phyloP scores from a whole-genome alignment of 2,888 invertebrate genomes.

The Sepioteuthis lessoniana region DNA sequence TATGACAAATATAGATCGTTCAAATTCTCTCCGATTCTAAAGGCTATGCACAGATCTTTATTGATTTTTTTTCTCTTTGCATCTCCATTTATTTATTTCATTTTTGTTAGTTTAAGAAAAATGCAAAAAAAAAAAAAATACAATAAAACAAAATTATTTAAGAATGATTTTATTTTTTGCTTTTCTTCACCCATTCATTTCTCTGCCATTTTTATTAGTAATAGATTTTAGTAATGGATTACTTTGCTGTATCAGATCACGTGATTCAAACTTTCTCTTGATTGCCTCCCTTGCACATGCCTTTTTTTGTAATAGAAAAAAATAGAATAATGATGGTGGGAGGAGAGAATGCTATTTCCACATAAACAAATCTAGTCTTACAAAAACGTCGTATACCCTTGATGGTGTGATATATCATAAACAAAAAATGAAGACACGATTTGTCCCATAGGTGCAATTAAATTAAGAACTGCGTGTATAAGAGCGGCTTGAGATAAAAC shows the following conservation, averaged over 20 bases:
- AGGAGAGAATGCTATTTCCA: too few species aligned
- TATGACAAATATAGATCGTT: background rate
- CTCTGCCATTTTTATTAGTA: too few species aligned
- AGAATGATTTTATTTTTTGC: too few species aligned
- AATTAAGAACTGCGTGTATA: background rate
- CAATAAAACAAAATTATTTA: too few species aligned
- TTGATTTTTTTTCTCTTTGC: too few species aligned
- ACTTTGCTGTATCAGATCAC: background rate
- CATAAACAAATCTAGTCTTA: background rate
- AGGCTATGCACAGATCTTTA: background rate
- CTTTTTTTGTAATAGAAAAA: too few species aligned
- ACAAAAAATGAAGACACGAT: background rate
- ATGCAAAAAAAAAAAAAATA: too few species aligned
- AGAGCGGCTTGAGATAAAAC: background rate
- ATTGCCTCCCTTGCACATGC: background rate
- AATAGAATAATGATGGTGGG: too few species aligned
- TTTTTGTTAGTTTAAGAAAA: too few species aligned
- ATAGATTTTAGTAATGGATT: background rate
- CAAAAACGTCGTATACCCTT: background rate
- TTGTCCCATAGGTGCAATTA: conserved; percentile 2
- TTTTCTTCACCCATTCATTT: too few species aligned
- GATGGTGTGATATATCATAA: background rate
- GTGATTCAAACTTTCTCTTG: background rate
- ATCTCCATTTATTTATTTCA: background rate
- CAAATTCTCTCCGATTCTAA: background rate